Base-by-base conservation (phyloP, 2,888 invertebrate species). In the Augochlorella aurata region DNA sequence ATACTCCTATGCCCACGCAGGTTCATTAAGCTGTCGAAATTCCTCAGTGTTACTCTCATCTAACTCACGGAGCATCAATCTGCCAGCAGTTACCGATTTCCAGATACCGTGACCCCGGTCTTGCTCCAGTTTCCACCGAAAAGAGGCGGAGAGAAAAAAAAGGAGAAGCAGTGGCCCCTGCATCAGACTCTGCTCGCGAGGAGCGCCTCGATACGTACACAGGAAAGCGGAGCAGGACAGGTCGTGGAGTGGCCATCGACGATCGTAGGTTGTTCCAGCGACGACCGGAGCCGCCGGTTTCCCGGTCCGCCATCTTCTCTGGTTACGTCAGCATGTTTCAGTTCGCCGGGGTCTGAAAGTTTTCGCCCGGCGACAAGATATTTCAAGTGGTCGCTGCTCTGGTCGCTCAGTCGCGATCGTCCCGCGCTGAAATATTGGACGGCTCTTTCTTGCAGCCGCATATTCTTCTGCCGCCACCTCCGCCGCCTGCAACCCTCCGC, bases 301-400 rank as follows among this genome's bases (percentile, higher is more conserved):
- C 83, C 73, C 69, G 65, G 68, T 66, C 69, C 90, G 91, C 91
- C 91, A 91, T 93, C 90, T 93, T 92, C 61, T 91, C 91, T 88
- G 91, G 92, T 93, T 93, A 92, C 93, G 93, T 93, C 93, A 93
- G 93, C 93, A 93, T 93, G 91, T 93, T 93, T 93, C 92, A 91
- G 91, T 91, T 90, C 90, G 89, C 92, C 90, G 92, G 61, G 90
- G 90, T 91, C 92, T 90, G 91, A 92, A 93, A 93, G 92, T 93
- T 93, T 93, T 91, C 91, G 90, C 88, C 89, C 89, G 93, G 93
- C 92, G 92, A 92, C 93, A 91, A 93, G 92, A 93, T 93, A 93
- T 93, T 93, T 93, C 93, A 93, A 93, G 93, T 93, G 93, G 93
- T 92, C 91, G 91, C 89, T 88, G 61, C 61, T 61, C 61, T 89